Conservation (phyloP, 2,797 vertebrate species). For the Lindbergichthys nudifrons region DNA sequence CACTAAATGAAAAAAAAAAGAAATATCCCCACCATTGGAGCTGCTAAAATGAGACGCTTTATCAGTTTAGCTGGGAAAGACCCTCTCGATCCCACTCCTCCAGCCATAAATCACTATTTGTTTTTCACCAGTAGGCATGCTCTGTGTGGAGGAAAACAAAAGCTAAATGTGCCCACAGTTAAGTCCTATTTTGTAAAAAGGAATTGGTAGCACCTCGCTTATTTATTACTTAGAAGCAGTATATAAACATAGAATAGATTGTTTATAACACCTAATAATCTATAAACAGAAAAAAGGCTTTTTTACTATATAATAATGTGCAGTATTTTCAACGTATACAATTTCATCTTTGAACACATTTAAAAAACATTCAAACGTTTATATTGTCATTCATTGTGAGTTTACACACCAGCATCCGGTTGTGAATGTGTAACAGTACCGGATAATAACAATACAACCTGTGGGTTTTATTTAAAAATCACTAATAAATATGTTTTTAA, state of each 20-base stretch:
- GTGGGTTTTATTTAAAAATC: not conserved
- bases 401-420: constrained; percentile 5
- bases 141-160: constrained; percentile 24
- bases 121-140: constrained; percentile 55
- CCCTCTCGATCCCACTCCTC: constrained; percentile 57
- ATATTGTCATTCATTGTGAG: not conserved
- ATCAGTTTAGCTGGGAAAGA: constrained; percentile 77
- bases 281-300: not conserved
- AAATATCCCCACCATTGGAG: constrained; percentile 73
- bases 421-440: not conserved
- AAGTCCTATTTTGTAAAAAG: constrained; percentile 34
- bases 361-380: not conserved
- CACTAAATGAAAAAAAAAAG: constrained; percentile 80
- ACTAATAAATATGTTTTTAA: not conserved
- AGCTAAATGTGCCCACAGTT: constrained; percentile 28
- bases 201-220: not conserved
- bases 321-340: not conserved
- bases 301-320: not conserved
- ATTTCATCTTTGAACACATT: not conserved
- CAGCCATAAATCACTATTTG: constrained; percentile 69
- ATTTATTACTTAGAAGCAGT: constrained; percentile 7
- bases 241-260: constrained; percentile 5
- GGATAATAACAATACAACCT: not conserved
- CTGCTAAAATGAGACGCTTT: constrained; percentile 78
- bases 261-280: not conserved